Percentiles rank a stretch among this genome's conserved stretches.
Evolutionary conservation across 2,888 invertebrate genomes (phyloP).

Genomic region (Diarsia rubi): DNA sequence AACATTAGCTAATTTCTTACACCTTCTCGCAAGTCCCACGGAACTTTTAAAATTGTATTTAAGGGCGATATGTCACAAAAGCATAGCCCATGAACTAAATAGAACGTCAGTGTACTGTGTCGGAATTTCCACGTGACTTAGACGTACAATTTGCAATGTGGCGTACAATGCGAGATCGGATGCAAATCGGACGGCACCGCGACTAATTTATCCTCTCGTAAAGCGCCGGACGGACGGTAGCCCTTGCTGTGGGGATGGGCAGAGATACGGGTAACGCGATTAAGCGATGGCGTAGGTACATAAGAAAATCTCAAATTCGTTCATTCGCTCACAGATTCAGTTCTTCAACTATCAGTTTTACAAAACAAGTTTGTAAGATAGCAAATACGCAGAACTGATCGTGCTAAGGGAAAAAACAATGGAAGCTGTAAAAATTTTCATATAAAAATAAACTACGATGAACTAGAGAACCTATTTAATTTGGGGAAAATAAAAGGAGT

Average conservation of each 20-base stretch:
- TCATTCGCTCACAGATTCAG: neutral
- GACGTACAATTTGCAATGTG: conserved; percentile 25
- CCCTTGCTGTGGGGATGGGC: conserved; percentile 19
- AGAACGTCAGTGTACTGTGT: neutral
- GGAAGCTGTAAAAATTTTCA: neutral
- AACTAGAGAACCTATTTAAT: neutral
- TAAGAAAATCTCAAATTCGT: neutral
- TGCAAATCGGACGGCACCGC: conserved; percentile 59
- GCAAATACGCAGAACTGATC: neutral
- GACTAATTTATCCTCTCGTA: conserved; percentile 63
- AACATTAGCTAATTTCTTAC: neutral
- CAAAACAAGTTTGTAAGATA: neutral
- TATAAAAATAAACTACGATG: neutral
- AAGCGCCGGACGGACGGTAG: conserved; percentile 35
- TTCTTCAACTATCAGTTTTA: neutral
- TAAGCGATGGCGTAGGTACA: neutral
- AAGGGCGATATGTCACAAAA: neutral
- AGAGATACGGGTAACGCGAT: neutral
- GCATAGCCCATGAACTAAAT: neutral
- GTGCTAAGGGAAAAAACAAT: neutral
- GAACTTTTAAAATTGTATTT: neutral
- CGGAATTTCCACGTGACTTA: conserved; percentile 36
- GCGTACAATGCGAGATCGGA: conserved; percentile 46
- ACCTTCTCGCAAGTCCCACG: neutral
- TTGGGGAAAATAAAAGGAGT: neutral